Conservation (phyloP, 2,797 vertebrate genomes). For the Monodelphis domestica region DNA sequence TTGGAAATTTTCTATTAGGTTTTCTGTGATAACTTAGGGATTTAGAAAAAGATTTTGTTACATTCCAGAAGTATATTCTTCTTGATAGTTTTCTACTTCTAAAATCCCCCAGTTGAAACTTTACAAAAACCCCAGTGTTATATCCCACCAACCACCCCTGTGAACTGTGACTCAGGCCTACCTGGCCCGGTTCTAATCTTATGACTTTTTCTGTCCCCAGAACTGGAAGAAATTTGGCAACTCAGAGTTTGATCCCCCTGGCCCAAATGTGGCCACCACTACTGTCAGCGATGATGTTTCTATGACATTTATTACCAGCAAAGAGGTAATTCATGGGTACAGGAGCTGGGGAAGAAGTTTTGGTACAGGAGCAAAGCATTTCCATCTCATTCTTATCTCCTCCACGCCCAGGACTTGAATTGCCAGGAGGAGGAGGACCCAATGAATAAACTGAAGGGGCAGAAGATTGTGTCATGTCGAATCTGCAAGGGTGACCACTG, state of each 20-base stretch:
- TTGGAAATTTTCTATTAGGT: too few relatives aligned
- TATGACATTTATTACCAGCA: slow-evolving; percentile 98
- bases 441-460: slow-evolving; percentile 98
- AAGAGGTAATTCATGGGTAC: slow-evolving; percentile 87
- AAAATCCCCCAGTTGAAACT: background rate
- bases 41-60: background rate
- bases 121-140: background rate
- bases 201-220: slow-evolving; percentile 76
- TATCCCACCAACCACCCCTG: background rate
- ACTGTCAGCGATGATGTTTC: slow-evolving; percentile 97
- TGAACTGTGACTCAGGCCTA: background rate
- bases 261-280: slow-evolving; percentile 96
- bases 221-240: slow-evolving; percentile 99
- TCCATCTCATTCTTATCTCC: accelerated
- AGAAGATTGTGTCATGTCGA: slow-evolving; percentile 97
- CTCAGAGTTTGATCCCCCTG: slow-evolving; percentile 92
- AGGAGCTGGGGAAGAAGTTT: background rate
- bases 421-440: slow-evolving; percentile 97
- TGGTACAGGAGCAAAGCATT: background rate
- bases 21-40: background rate
- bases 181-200: background rate
- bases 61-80: background rate
- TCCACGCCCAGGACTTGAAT: slow-evolving; percentile 90
- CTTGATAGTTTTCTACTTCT: background rate
- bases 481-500: slow-evolving; percentile 99